A percentile compares a stretch with the other conserved stretches of the same genome.
Conservation (phyloP, 2,888 invertebrate species). For the Drosophila flavopinicola region DNA sequence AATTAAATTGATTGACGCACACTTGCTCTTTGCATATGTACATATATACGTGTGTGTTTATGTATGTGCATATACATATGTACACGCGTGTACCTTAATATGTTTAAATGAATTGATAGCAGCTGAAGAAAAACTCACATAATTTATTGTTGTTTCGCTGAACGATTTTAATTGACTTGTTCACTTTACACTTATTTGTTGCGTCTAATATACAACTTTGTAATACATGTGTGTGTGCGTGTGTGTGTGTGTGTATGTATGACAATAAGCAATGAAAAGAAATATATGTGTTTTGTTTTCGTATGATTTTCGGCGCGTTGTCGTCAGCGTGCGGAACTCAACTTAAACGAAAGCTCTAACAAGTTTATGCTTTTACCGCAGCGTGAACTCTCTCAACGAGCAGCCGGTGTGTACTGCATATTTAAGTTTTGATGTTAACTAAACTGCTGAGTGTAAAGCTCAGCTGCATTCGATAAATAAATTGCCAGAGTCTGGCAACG, state of each 20-base stretch:
- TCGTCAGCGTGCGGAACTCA: slow-evolving; percentile 22
- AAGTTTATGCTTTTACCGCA: slow-evolving; percentile 17
- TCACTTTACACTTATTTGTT: slow-evolving; percentile 48
- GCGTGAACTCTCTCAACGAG: slow-evolving; percentile 22
- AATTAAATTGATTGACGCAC: slow-evolving; percentile 54
- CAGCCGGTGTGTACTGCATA: slow-evolving; percentile 46
- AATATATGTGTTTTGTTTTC: slow-evolving; percentile 17
- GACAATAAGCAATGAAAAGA: slow-evolving; percentile 10
- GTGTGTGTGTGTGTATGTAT: slow-evolving; percentile 1
- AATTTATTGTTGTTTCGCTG: slow-evolving; percentile 19
- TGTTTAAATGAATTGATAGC: slow-evolving; percentile 62
- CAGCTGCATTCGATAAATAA: slow-evolving; percentile 13
- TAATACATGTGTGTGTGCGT: slow-evolving; percentile 5
- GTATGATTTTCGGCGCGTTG: slow-evolving; percentile 39
- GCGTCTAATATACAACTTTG: slow-evolving; percentile 13
- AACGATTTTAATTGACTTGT: slow-evolving; percentile 58
- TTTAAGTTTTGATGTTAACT: slow-evolving; percentile 20
- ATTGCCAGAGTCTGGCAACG: slow-evolving; percentile 7
- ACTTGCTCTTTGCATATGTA: slow-evolving; percentile 16
- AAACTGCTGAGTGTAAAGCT: slow-evolving; percentile 39
- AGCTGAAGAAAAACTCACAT: slow-evolving; percentile 53
- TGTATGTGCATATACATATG: slow-evolving; percentile 3
- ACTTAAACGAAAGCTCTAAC: slow-evolving; percentile 38
- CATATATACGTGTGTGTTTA: slow-evolving; percentile 5
- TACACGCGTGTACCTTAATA: slow-evolving; percentile 29